These are phyloP conservation scores for Sebastes ruberrimus DNA, from an alignment of 2,797 vertebrate species.

Conservation along the genomic window DNA sequence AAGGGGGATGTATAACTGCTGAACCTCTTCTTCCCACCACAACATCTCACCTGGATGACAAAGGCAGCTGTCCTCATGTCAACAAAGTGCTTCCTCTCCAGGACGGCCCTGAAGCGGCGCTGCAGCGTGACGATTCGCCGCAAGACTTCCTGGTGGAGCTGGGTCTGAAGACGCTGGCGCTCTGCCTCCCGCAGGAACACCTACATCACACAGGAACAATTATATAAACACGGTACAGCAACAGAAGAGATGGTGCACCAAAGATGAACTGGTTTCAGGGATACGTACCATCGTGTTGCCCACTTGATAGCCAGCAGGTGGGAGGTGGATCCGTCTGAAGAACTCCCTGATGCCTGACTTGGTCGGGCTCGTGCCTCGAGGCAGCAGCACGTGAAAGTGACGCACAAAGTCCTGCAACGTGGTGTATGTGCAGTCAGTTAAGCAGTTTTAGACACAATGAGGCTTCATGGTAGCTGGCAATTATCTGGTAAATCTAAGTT, in stretches of 20 bases:
- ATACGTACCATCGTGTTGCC: constrained; percentile 91
- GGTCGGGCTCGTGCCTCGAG: constrained; percentile 83
- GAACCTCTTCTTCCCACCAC: neutral
- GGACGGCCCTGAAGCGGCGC: constrained; percentile 87
- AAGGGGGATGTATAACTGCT: too few species aligned
- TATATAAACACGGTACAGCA: neutral
- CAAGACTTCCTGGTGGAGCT: constrained; percentile 93
- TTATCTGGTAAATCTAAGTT: too few species aligned
- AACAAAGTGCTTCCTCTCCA: constrained; percentile 89
- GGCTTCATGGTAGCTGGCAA: neutral
- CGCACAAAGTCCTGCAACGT: constrained; percentile 90
- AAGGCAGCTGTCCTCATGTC: constrained; percentile 81
- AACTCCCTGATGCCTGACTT: constrained; percentile 90
- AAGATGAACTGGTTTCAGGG: neutral
- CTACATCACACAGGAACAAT: constrained; percentile 63
- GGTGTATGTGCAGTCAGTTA: neutral
- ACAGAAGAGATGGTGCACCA: accelerated
- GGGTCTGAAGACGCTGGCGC: constrained; percentile 90
- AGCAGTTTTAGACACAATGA: neutral
- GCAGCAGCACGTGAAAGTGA: constrained; percentile 94
- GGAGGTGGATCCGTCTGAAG: constrained; percentile 87
- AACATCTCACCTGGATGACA: constrained; percentile 87
- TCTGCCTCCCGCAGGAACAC: constrained; percentile 93
- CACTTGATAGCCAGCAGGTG: constrained; percentile 92
- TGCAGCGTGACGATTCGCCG: constrained; percentile 89